A percentile compares a stretch with the other conserved stretches of the same genome.
Evolutionary conservation across 2,113 vertebrate genomes (phyloP).

Genomic region (Anhinga anhinga): DNA sequence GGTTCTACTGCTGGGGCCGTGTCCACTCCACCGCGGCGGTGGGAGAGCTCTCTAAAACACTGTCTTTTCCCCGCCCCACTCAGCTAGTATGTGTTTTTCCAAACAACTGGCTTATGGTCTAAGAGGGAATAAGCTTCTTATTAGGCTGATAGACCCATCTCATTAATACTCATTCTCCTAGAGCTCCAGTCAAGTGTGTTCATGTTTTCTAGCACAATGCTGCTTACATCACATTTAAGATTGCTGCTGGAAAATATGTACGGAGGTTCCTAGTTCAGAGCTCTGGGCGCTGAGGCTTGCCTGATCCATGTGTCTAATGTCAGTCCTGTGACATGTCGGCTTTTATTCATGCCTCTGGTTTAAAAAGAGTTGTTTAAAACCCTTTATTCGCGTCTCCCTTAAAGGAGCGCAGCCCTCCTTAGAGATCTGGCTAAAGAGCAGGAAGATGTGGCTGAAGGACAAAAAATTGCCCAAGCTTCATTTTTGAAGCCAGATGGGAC

Average conservation of each 20-base stretch:
- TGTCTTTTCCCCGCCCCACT: neutral
- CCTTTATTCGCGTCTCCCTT: neutral
- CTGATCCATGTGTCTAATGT: neutral
- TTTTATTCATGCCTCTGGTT: neutral
- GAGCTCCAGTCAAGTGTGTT: neutral
- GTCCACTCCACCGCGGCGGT: rapidly evolving
- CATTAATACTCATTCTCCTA: neutral
- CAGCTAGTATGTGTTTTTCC: neutral
- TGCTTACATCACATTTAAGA: neutral
- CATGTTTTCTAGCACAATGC: neutral
- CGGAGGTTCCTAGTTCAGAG: neutral
- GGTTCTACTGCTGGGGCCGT: rapidly evolving
- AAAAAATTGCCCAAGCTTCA: neutral
- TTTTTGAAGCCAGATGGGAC: neutral
- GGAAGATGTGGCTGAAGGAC: neutral
- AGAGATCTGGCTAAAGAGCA: neutral
- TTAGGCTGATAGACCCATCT: neutral
- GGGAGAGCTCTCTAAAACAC: neutral
- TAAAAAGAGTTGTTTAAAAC: neutral
- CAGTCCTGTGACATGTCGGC: neutral
- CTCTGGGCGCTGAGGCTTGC: neutral
- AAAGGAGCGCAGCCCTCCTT: neutral
- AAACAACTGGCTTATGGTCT: neutral
- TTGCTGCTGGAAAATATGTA: neutral
- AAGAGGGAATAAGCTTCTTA: neutral